Evolutionary conservation across 2,113 vertebrate species (phyloP), one percentile per base, ranked within the genome.

Genomic region (Ibidorhyncha struthersii): DNA sequence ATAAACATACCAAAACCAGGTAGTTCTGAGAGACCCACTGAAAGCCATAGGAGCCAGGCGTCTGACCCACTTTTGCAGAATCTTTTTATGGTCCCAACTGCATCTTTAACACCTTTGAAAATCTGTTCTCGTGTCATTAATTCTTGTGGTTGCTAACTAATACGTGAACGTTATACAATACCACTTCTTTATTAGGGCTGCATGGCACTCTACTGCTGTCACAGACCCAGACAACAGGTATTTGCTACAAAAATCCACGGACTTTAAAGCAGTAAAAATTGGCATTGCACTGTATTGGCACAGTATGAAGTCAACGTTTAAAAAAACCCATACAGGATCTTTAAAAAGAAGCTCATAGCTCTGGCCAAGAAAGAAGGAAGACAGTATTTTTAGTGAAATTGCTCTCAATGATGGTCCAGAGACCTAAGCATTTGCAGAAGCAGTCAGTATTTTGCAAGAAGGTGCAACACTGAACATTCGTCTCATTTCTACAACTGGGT

Each of bases 1-100:
- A 56, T 8, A 62, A 52, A 67, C 0, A 0, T 27, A 38, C 30
- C 8, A 32, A 55, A 70, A 50, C 4, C 0, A 2, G 40, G 5
- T 34, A 47, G 43, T 34, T 84, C n/a, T 27, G 32, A 26, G 32
- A n/a, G 17, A 40, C 32, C 8, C 30, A 13, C 34, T 14, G 38
- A 80, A 65, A 74, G 34, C 50, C 56, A 30, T 0, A 4, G 27
- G 52, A 67, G n/a, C 27, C 67, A 56, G 53, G 47, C 18, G 38
- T 23, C 47, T 32, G 29, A 34, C 23, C 27, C 50, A 8, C 59
- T 61, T 66, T 6, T 34, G 36, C 17, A 67, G 67, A 73, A 52
- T 12, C 38, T 70, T 63, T 45, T 56, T 43, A 49, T 8, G 41
- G 50, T 49, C 29, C 47, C 73, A 76, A 20, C 17, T 19, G 34